Conservation (phyloP, 2,797 vertebrate species). For the Gouania willdenowi region DNA sequence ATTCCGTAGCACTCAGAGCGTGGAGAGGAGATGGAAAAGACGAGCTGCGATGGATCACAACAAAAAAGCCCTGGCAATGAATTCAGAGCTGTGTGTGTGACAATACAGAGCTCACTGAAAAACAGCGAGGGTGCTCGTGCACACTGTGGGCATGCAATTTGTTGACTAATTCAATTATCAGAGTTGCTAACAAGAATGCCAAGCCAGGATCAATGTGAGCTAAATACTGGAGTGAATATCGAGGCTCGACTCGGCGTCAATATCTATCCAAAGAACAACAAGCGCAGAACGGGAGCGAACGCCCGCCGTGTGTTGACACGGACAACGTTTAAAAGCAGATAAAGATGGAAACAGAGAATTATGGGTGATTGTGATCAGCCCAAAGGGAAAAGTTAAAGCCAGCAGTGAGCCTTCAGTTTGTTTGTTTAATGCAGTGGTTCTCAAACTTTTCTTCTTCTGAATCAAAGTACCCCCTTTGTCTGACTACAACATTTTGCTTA, state of each 20-base stretch:
- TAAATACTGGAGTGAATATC: slow-evolving; percentile 55
- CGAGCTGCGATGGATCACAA: too few relatives aligned
- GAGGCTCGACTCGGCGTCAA: slow-evolving; percentile 24
- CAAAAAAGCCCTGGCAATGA: too few relatives aligned
- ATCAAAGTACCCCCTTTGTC: too few relatives aligned
- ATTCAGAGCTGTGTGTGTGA: too few relatives aligned
- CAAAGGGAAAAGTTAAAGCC: slow-evolving; percentile 13
- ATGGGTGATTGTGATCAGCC: slow-evolving; percentile 33
- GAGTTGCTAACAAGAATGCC: slow-evolving; percentile 10
- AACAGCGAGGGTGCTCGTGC: not conserved
- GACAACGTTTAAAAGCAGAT: slow-evolving; percentile 41
- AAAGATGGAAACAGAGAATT: slow-evolving; percentile 16
- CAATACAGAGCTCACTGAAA: too few relatives aligned
- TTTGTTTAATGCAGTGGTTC: too few relatives aligned
- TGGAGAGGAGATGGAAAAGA: slow-evolving; percentile 22
- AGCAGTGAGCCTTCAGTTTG: slow-evolving; percentile 4
- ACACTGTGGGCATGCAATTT: slow-evolving; percentile 15
- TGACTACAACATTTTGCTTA: too few relatives aligned
- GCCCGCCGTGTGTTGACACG: slow-evolving; percentile 35
- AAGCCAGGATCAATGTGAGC: slow-evolving; percentile 41
- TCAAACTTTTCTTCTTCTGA: too few relatives aligned
- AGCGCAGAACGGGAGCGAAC: slow-evolving; percentile 18
- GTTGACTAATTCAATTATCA: slow-evolving; percentile 35
- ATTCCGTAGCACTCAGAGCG: slow-evolving; percentile 44
- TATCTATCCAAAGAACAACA: slow-evolving; percentile 18